A percentile compares a stretch with the other conserved stretches of the same genome.
Conservation (phyloP, 2,888 invertebrate genomes). For the Chymomyza procnemis region DNA sequence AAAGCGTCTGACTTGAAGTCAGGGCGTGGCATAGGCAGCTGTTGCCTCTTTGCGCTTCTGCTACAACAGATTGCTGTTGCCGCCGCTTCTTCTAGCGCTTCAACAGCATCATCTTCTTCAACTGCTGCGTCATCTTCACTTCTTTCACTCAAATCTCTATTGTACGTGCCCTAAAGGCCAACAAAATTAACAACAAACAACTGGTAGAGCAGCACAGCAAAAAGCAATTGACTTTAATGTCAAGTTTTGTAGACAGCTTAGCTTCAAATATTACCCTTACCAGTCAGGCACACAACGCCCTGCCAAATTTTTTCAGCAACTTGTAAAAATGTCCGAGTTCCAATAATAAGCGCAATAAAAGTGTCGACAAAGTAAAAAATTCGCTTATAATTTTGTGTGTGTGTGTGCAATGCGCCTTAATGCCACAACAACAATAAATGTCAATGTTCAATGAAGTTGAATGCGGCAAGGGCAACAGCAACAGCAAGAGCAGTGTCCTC, state of each 20-base stretch:
- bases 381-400: conserved; percentile 41
- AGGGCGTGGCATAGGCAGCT: neutral
- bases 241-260: conserved; percentile 5
- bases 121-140: neutral
- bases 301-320: neutral
- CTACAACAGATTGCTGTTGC: neutral
- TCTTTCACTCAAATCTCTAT: neutral
- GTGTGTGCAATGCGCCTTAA: conserved; percentile 33
- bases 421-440: conserved; percentile 53
- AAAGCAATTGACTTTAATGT: conserved; percentile 58
- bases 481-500: neutral
- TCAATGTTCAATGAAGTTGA: conserved; percentile 53
- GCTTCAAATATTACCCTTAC: neutral
- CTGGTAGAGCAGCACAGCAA: too few relatives aligned
- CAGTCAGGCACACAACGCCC: neutral
- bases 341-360: conserved; percentile 47
- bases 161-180: conserved; percentile 22
- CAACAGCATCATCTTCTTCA: neutral
- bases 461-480: conserved; percentile 13
- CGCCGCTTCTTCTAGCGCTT: neutral
- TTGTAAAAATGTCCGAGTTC: neutral
- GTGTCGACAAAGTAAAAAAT: conserved; percentile 51
- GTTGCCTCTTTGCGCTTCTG: neutral
- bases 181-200: conserved; percentile 25
- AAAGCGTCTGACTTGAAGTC: neutral